Evolutionary conservation across 2,888 invertebrate genomes (phyloP).

Genomic region (Oscheius myriophilus): DNA sequence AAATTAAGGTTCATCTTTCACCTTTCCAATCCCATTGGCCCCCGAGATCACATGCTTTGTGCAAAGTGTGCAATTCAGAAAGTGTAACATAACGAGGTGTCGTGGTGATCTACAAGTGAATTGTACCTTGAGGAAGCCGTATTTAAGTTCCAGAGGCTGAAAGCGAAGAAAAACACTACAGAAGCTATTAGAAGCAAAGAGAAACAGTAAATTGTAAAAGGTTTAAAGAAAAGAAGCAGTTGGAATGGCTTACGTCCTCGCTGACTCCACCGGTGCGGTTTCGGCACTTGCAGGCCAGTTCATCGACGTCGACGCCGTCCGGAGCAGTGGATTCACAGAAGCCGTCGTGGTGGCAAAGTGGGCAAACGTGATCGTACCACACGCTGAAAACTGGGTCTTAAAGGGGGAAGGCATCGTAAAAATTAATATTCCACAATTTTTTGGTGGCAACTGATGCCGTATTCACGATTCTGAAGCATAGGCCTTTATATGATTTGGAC

Average conservation of each 20-base stretch:
- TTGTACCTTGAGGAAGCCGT: conserved; percentile 48
- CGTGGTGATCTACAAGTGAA: conserved; percentile 13
- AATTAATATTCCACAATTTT: too few relatives aligned
- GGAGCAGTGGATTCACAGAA: conserved; percentile 48
- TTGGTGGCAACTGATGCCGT: too few relatives aligned
- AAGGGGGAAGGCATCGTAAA: too few relatives aligned
- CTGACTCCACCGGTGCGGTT: conserved; percentile 40
- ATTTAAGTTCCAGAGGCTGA: conserved; percentile 44
- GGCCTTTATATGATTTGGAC: too few relatives aligned
- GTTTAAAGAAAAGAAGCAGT: conserved; percentile 38
- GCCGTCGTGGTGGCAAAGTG: conserved; percentile 52
- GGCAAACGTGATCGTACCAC: conserved; percentile 60
- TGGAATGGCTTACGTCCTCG: conserved; percentile 40
- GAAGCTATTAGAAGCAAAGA: not conserved
- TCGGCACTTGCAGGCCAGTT: conserved; percentile 54
- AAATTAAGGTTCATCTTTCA: conserved; percentile 23
- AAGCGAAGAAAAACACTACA: not conserved
- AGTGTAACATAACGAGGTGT: conserved; percentile 1
- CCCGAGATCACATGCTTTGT: not conserved
- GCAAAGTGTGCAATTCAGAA: conserved; percentile 1
- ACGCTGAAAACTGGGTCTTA: conserved; percentile 40
- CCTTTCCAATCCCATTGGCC: not conserved
- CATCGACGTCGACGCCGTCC: conserved; percentile 28
- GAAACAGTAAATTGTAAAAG: conserved; percentile 4
- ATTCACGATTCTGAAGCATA: too few relatives aligned